These are phyloP conservation scores for Loriculus beryllinus DNA, from an alignment of 2,797 vertebrate species.

Conservation along the genomic window DNA sequence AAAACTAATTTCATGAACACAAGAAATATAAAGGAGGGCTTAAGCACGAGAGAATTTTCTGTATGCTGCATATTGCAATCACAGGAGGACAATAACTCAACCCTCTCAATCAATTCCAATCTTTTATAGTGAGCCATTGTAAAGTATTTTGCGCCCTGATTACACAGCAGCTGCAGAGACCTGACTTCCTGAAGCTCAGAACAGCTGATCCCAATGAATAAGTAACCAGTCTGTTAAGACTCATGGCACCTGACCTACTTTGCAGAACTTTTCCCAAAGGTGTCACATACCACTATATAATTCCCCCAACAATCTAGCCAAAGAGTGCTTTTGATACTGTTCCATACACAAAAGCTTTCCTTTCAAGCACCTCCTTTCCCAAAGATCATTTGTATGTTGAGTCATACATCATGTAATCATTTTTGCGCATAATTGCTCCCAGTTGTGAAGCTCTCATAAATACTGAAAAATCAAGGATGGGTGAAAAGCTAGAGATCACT, in stretches of 20 bases:
- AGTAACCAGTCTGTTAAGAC: conserved; percentile 33
- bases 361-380: conserved; percentile 39
- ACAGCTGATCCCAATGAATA: conserved; percentile 61
- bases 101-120: conserved; percentile 42
- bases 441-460: conserved; percentile 23
- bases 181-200: conserved; percentile 50
- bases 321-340: neutral
- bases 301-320: conserved; percentile 22
- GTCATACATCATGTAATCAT: conserved; percentile 37
- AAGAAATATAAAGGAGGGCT: conserved; percentile 26
- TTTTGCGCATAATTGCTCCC: conserved; percentile 48
- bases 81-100: conserved; percentile 62
- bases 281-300: conserved; percentile 13
- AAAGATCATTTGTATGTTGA: conserved; percentile 48
- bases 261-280: conserved; percentile 46
- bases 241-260: conserved; percentile 48
- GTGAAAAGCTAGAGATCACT: neutral
- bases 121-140: conserved; percentile 42
- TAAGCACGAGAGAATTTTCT: conserved; percentile 41
- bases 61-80: neutral
- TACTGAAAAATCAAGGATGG: neutral
- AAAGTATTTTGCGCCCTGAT: conserved; percentile 29
- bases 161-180: conserved; percentile 60
- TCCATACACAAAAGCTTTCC: neutral
- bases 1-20: conserved; percentile 37